Base-by-base conservation (phyloP, 2,113 vertebrate species). In the Typhlomys cinereus region DNA sequence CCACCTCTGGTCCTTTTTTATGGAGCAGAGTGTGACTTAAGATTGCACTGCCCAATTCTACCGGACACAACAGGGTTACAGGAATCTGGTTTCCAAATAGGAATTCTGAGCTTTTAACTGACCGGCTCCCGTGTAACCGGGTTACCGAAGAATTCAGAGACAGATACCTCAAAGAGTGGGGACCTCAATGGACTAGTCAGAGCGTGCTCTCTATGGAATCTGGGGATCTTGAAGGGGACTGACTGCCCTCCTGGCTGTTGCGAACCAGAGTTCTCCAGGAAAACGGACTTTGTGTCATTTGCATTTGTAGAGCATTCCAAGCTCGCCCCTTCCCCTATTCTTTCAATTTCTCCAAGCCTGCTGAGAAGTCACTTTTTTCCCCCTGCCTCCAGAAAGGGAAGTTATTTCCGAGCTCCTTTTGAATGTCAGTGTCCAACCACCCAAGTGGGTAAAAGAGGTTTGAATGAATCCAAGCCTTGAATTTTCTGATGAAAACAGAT, bases 391-490 rank as follows among this genome's bases (percentile, higher is more conserved):
- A 67, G 95, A 96, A 96, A 92, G 62, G 91, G 95, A 97, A 96
- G 90, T 96, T 95, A 92, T 95, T 95, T 95, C 4, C 85, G 88
- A 98, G 95, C 90, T 95, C 91, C 52, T 52, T 85, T 95, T 97
- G 96, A 97, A 96, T 97, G 83, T 97, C 96, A 94, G 93, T 97
- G 93, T 93, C 93, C 85, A 82, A 48, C 88, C 67, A 88, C 36
- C 69, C n/a, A 81, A 92, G 74, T 87, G 21, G 52, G 34, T 61
- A 93, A 78, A 34, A 82, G 62, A 90, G 86, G 92, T 97, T 96
- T 95, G 92, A 93, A 76, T 97, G 83, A n/a, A 93, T 70, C 61
- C 21, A 67, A 95, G 94, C 62, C 21, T 94, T 66, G 85, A 88
- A 76, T 88, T 97, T 96, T 97, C 88, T 95, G 88, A 89, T 79